phyloP scores from a whole-genome alignment of 2,113 vertebrate genomes.

The Toxotes chatareus region DNA sequence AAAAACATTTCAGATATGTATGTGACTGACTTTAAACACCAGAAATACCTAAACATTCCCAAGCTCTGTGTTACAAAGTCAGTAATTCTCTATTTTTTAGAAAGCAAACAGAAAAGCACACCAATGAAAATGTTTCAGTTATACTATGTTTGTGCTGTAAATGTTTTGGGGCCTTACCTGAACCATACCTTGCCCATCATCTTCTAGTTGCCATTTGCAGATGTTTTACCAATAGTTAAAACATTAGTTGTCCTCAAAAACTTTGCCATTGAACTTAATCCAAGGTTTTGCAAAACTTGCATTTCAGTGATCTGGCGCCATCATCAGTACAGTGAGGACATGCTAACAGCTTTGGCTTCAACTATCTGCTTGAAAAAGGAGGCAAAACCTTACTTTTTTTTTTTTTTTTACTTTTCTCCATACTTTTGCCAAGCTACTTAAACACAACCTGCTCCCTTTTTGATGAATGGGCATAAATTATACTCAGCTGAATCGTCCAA shows the following conservation, averaged over 20 bases:
- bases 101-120: background rate
- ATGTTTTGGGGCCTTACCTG: background rate
- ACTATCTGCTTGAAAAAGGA: background rate
- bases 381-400: background rate
- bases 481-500: constrained; percentile 4
- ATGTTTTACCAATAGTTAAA: constrained; percentile 6
- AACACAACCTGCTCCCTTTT: constrained; percentile 6
- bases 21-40: background rate
- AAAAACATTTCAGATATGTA: background rate
- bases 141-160: background rate
- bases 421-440: background rate
- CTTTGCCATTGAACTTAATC: background rate
- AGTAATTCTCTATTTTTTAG: background rate
- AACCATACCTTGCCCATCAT: background rate
- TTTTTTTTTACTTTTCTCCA: background rate
- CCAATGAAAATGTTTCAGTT: background rate
- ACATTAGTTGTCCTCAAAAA: background rate
- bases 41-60: background rate
- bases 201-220: background rate
- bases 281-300: background rate
- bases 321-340: background rate
- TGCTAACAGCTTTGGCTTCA: background rate
- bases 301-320: constrained; percentile 2
- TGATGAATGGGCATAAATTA: background rate
- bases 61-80: background rate